Percentiles rank a stretch among this genome's conserved stretches.
Conservation (phyloP, 1,140 invertebrate species). For the Nomia melanderi region DNA sequence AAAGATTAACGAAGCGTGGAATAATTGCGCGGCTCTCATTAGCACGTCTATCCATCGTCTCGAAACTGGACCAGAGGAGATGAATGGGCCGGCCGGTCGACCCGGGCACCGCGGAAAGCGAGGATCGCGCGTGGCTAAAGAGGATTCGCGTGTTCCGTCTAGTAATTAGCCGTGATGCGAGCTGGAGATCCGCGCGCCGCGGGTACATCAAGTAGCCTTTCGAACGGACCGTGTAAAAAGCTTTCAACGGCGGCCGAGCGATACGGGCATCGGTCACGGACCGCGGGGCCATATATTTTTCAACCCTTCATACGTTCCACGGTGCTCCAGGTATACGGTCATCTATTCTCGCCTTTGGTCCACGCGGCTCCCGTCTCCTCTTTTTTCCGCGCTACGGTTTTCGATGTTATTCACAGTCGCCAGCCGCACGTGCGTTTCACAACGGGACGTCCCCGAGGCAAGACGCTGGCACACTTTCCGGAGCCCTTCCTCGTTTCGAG, state of each 20-base stretch:
- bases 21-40: conserved; percentile 6
- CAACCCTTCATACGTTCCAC: not conserved
- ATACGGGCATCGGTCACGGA: conserved; percentile 71
- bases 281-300: not conserved
- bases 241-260: conserved; percentile 68
- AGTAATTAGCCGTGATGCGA: conserved; percentile 71
- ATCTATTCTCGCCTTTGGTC: too few species aligned
- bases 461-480: conserved; percentile 57
- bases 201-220: conserved; percentile 41
- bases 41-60: not conserved
- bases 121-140: conserved; percentile 36
- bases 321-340: too few species aligned
- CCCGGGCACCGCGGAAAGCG: conserved; percentile 6
- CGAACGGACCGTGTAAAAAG: conserved; percentile 64
- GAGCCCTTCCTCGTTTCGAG: conserved; percentile 40
- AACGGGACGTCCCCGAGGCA: conserved; percentile 35
- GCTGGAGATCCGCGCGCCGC: conserved; percentile 12
- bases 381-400: too few species aligned
- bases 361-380: not conserved
- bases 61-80: conserved; percentile 1
- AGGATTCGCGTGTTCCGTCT: conserved; percentile 58
- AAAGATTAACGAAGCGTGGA: conserved; percentile 8
- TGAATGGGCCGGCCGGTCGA: conserved; percentile 20
- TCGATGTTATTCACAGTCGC: conserved; percentile 10
- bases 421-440: conserved; percentile 51